Conservation (phyloP, 2,797 vertebrate species). For the Aselliscus stoliczkanus region DNA sequence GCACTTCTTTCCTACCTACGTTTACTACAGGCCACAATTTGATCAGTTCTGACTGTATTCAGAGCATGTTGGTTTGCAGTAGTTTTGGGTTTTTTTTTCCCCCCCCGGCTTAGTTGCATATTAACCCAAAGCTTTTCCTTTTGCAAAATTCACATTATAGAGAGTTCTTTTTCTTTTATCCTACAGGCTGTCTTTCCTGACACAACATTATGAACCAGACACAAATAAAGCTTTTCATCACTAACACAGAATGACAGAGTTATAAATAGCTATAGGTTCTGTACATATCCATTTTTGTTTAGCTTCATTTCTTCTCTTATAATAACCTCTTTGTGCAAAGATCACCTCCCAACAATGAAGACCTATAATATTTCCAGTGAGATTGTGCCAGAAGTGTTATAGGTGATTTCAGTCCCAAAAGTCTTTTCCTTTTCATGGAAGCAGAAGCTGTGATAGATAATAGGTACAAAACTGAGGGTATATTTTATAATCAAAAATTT, state of each 20-base stretch:
- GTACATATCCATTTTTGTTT: background rate
- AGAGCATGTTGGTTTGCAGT: background rate
- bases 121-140: background rate
- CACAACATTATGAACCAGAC: slow-evolving; percentile 10
- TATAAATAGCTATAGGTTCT: background rate
- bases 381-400: background rate
- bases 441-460: background rate
- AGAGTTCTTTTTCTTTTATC: background rate
- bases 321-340: background rate
- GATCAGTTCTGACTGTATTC: background rate
- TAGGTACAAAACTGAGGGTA: background rate
- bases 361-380: background rate
- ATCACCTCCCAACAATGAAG: background rate
- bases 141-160: background rate
- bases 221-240: slow-evolving; percentile 5
- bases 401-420: background rate
- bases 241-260: background rate
- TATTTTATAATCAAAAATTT: background rate
- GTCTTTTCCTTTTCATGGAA: background rate
- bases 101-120: background rate
- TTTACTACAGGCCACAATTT: background rate
- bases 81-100: background rate
- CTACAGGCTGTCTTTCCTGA: background rate
- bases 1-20: background rate
- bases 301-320: slow-evolving; percentile 12